phyloP scores from a whole-genome alignment of 2,888 invertebrate species.

The Argyresthia goedartella region DNA sequence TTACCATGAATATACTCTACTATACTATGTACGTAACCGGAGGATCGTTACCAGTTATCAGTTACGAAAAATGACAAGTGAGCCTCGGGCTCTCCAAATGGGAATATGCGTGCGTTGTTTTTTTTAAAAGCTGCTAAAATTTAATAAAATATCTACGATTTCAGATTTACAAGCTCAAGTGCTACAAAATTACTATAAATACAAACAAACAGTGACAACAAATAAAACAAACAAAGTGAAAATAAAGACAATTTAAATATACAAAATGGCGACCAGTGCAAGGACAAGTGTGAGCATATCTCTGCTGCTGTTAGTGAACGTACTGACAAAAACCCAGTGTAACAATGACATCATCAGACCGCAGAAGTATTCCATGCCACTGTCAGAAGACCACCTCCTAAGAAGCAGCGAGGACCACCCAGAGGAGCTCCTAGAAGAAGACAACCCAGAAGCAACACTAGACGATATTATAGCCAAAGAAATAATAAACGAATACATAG shows the following conservation, averaged over 20 bases:
- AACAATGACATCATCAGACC: constrained; percentile 5
- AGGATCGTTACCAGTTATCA: no score
- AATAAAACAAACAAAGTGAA: background rate
- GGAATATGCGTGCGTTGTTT: no score
- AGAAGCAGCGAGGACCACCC: constrained; percentile 1
- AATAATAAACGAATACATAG: background rate
- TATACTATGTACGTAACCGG: no score
- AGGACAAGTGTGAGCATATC: constrained; percentile 10
- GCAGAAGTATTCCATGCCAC: background rate
- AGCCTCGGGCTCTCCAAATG: no score
- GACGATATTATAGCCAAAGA: background rate
- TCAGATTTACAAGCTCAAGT: no score
- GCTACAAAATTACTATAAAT: background rate
- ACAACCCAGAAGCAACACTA: background rate
- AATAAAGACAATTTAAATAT: background rate
- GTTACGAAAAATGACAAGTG: no score
- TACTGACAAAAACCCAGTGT: constrained; percentile 7
- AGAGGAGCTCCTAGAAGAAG: background rate
- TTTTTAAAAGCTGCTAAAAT: no score
- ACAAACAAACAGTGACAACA: background rate
- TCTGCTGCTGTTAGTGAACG: constrained; percentile 12
- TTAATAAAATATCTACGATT: no score
- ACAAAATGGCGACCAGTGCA: constrained; percentile 14
- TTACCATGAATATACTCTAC: no score
- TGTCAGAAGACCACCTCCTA: background rate